Base-by-base conservation (phyloP, 1,140 invertebrate species). In the Apis dorsata region DNA sequence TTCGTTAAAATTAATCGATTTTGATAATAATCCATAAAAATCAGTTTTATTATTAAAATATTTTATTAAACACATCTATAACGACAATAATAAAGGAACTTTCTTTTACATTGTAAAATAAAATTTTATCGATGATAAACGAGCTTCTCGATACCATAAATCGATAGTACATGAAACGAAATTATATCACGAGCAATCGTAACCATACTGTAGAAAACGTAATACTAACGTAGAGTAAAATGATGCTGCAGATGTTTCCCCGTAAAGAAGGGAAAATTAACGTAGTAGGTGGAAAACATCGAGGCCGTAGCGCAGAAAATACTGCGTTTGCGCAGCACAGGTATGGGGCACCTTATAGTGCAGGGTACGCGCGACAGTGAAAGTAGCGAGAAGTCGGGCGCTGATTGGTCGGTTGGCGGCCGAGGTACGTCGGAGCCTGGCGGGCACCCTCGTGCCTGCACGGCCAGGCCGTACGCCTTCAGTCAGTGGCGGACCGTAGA, bases 321-420 rank as follows among this genome's bases (percentile, higher is more conserved):
- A 51, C 1, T 19, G 81, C 75, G 81, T 65, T 65, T 80, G 77
- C 77, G 68, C 66, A 51, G 28, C 60, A 53, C 65, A 82, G 83
- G 60, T 82, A 80, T 69, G 73, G 69, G 80, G 66, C 78, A 85
- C 83, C 83, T 77, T 63, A 81, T 69, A 69, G 83, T 84, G 85
- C 79, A 85, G 87, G 90, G 86, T 89, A 86, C 88, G 79, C 87
- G 84, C 84, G 90, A 92, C 90, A 91, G 91, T 92, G 91, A 93
- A 92, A 93, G 92, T 89, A 81, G 69, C 71, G 83, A 28, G 70
- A 59, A 86, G 75, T 34, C 77, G 44, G 12, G 53, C 73, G 81
- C 21, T 57, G 83, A 81, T 81, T 84, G 83, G 83, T 65, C 28
- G 66, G 15, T 5, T 21, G 60, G n/a, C 49, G 76, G 51, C 49